Base-by-base conservation (phyloP, 2,888 invertebrate species). In the Microctonus aethiopoides region DNA sequence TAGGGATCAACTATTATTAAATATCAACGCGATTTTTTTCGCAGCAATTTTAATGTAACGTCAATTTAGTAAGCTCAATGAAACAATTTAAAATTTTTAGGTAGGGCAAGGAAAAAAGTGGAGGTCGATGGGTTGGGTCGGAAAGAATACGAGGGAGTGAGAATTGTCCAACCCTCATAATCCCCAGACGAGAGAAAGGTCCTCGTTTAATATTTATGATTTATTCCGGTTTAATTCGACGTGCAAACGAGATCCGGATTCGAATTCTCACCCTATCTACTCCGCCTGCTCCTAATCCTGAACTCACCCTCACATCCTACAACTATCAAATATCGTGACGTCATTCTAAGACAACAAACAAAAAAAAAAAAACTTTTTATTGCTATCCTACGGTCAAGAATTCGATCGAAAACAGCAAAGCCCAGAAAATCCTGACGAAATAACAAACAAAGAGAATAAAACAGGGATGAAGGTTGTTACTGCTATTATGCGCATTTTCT, bases 121-220 rank as follows among this genome's bases (percentile, higher is more conserved):
- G 29, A 39, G 26, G 61, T 63, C 60, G 71, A 36, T 59, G 57
- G 51, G 26, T 36, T 11, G 51, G 52, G 41, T 26, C 46, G 61
- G 52, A 67, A 51, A 36, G 36, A 68, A 71, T 36, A 56, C 68
- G 34, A 51, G 65, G 41, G 32, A 39, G 57, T 46, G 69, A 51
- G 36, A 39, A 63, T 60, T 59, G 66, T 68, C 72, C 78, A 74
- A 80, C 81, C 84, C 84, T 81, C 80, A 78, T 84, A 84, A 86
- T 85, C 83, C 81, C 80, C 70, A 36, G 79, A 73, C 74, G 80
- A 81, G 82, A 84, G 84, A 84, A 16, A 46, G 46, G 16, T 16
- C 82, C 84, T 85, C 85, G 83, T 86, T 86, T 85, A 85, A 86
- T 86, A 86, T 86, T 86, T 86, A 86, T 86, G 86, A 86, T 86